Base-by-base conservation (phyloP, 1,140 invertebrate species). In the Caerostris darwini region DNA sequence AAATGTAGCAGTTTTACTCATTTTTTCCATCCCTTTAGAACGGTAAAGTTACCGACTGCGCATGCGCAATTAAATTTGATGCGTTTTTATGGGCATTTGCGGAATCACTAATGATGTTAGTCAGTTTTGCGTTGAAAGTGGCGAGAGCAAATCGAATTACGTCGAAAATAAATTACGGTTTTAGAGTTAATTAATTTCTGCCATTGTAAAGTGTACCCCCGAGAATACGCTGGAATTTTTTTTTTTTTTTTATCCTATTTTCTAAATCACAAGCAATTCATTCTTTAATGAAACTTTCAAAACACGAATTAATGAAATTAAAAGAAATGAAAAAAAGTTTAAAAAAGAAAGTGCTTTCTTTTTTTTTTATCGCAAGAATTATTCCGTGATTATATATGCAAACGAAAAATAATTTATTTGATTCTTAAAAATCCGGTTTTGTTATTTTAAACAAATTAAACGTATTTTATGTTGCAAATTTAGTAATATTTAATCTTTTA, bases 141-240 rank as follows among this genome's bases (percentile, higher is more conserved):
- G 61, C 61, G 17, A n/a, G n/a, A 12, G 61, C 14, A 67, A 67
- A 67, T 67, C 61, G 7, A 67, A 67, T 67, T 67, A 67, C 14
- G n/a, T 17, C 12, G n/a, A 67, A 67, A 67, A n/a, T 67, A 67
- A 67, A 67, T 67, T 67, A 67, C 61, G n/a, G 61, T 67, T 67
- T 67, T n/a, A 67, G 61, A 67, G 61, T 67, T 67, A 67, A 67
- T 67, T 67, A 67, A 67, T 67, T 67, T 67, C 61, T 67, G 61
- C 61, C 61, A 67, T 67, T 67, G 61, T 5, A 67, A 67, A 67
- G 61, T 67, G 61, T 17, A 67, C 61, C 61, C 12, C 5, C 61
- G 61, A 67, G 61, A 67, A 14, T 67, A n/a, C 5, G 17, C 7
- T 6, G 4, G 61, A n/a, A 67, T 67, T 17, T 17, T 67, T 67